These are phyloP conservation scores for Pristionchus japonicus DNA, from an alignment of 2,888 invertebrate species.

Conservation along the genomic window DNA sequence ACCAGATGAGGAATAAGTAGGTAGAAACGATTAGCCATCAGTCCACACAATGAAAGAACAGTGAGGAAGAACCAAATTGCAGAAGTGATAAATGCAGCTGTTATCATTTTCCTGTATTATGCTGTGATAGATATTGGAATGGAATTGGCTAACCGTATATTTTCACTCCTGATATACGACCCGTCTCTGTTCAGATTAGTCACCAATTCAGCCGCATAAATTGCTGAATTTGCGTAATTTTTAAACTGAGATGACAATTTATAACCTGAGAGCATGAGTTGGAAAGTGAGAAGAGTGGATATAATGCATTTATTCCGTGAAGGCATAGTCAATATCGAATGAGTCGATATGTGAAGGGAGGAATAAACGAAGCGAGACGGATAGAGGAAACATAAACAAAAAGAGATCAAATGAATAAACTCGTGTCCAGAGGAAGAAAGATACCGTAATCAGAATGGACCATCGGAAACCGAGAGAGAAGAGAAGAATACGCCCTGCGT, in stretches of 20 bases:
- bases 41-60: background rate
- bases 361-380: background rate
- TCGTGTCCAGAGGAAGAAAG: background rate
- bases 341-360: slow-evolving; percentile 2
- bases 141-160: background rate
- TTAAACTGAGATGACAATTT: background rate
- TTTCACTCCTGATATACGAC: background rate
- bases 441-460: slow-evolving; percentile 8
- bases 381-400: background rate
- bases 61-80: slow-evolving; percentile 5
- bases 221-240: background rate
- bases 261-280: slow-evolving; percentile 27
- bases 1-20: slow-evolving; percentile 30
- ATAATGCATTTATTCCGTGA: slow-evolving; percentile 28
- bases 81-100: background rate
- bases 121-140: too few relatives aligned
- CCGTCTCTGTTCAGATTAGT: slow-evolving; percentile 3
- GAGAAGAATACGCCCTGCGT: background rate
- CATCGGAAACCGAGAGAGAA: background rate
- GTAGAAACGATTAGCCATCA: background rate
- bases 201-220: background rate
- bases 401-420: slow-evolving; percentile 5
- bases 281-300: background rate
- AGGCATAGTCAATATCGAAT: background rate
- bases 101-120: background rate